Evolutionary conservation across 2,797 vertebrate genomes (phyloP).

Genomic region (Pachyuromys duprasi): DNA sequence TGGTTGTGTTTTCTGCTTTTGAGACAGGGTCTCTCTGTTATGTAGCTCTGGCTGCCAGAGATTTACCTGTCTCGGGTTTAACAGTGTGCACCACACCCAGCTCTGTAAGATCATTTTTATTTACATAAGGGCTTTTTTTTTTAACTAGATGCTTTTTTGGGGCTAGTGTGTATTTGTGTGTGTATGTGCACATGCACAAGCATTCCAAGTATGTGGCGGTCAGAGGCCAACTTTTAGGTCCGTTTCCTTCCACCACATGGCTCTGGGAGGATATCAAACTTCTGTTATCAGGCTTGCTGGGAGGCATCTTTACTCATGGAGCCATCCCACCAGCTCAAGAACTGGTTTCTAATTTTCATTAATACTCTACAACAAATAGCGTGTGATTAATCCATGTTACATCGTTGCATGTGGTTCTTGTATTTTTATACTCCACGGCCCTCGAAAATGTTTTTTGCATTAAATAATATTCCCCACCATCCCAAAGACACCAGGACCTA

Average conservation of each 20-base stretch:
- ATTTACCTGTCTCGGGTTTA: not conserved
- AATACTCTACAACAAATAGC: not conserved
- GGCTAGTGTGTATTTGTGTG: not conserved
- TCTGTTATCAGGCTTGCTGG: too few species aligned
- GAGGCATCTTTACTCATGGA: not conserved
- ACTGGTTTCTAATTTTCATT: not conserved
- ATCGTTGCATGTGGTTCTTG: not conserved
- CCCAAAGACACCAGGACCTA: not conserved
- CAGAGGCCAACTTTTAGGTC: not conserved
- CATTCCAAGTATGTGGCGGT: not conserved
- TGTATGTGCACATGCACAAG: not conserved
- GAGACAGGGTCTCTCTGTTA: not conserved
- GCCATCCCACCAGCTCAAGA: not conserved
- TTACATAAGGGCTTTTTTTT: not conserved
- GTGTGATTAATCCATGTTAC: not conserved
- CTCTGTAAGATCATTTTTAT: not conserved
- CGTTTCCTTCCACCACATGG: not conserved
- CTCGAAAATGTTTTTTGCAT: not conserved
- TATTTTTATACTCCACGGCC: not conserved
- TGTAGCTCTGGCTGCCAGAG: not conserved
- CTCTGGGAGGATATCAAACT: not conserved
- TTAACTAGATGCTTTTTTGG: not conserved
- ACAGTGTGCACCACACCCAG: not conserved
- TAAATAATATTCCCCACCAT: not conserved
- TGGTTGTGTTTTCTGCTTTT: not conserved